Evolutionary conservation across 2,113 vertebrate species (phyloP).

Genomic region (Proteles cristata): DNA sequence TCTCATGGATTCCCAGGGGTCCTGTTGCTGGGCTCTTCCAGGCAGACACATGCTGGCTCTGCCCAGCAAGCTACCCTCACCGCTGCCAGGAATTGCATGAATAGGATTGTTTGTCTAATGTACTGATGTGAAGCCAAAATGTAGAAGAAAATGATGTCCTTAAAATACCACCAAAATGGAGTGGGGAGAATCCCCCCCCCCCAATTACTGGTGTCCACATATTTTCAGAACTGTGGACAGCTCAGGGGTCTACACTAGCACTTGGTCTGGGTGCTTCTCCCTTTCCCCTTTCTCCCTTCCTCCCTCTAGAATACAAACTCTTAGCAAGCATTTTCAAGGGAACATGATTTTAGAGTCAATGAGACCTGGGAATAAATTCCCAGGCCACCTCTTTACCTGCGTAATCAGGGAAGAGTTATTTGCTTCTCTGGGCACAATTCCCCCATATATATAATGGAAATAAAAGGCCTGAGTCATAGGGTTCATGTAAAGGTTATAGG

Average conservation of each 20-base stretch:
- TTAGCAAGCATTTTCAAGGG: background rate
- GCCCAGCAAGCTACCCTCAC: background rate
- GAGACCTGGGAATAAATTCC: background rate
- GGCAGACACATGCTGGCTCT: background rate
- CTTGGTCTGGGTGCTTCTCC: no score
- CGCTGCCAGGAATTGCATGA: background rate
- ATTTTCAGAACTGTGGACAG: conserved; percentile 18
- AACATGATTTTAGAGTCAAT: background rate
- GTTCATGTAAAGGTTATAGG: background rate
- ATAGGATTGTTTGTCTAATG: background rate
- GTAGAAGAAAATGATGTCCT: background rate
- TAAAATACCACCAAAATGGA: background rate
- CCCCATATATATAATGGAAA: background rate
- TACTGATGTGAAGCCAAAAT: background rate
- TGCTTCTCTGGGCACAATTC: background rate
- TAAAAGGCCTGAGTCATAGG: background rate
- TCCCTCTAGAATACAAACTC: background rate
- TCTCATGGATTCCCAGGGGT: no score
- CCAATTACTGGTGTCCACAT: accelerated
- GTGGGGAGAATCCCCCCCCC: no score
- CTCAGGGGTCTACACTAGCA: accelerated
- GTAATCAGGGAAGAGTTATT: background rate
- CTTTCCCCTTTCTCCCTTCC: background rate
- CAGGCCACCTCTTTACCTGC: background rate
- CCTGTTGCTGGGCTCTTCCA: background rate